Percentiles rank a stretch among this genome's conserved stretches.
Conservation (phyloP, 2,888 invertebrate species). For the Mimas tiliae region DNA sequence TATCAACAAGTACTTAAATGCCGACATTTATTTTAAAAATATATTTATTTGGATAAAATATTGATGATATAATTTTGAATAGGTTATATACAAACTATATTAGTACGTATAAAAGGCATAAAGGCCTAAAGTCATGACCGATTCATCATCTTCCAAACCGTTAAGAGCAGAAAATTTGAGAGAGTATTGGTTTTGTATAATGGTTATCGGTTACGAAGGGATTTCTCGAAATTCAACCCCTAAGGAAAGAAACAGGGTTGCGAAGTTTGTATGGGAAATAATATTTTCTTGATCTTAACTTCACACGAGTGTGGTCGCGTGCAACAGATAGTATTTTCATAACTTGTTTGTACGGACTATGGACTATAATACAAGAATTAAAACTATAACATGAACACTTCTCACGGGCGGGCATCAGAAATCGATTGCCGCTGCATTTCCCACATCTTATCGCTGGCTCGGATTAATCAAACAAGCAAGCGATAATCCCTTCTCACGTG, state of each 20-base stretch:
- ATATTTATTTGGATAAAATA: neutral
- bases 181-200: too few relatives aligned
- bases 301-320: too few relatives aligned
- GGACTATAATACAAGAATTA: neutral
- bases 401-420: constrained; percentile 47
- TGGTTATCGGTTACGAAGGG: too few relatives aligned
- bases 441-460: constrained; percentile 55
- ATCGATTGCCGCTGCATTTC: constrained; percentile 58
- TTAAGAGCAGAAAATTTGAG: too few relatives aligned
- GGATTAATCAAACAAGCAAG: constrained; percentile 75
- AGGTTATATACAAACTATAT: neutral
- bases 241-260: too few relatives aligned
- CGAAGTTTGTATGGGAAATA: too few relatives aligned
- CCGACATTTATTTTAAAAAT: neutral
- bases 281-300: too few relatives aligned
- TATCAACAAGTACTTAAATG: constrained; percentile 6
- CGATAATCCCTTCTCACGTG: constrained; percentile 76
- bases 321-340: neutral
- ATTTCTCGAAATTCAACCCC: too few relatives aligned
- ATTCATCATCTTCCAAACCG: too few relatives aligned
- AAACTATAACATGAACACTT: constrained; percentile 36
- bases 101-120: too few relatives aligned
- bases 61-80: neutral
- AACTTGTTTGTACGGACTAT: neutral
- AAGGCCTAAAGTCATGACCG: too few relatives aligned